Evolutionary conservation across 1,140 invertebrate species (phyloP), one percentile per base, ranked within the genome.

Genomic region (Paralvinella palmiformis): DNA sequence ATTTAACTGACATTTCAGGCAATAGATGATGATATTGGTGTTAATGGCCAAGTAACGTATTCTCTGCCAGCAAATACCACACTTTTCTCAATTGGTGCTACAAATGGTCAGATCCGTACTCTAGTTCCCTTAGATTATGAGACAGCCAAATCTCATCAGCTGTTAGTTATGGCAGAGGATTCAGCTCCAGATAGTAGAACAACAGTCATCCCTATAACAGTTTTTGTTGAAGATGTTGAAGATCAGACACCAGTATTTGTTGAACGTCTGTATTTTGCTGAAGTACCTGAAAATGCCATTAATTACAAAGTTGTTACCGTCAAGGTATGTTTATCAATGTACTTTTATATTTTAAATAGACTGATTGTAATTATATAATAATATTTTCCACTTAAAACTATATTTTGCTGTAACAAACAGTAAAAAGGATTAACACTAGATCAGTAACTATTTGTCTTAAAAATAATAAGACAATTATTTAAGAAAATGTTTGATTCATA

Each of bases 171-270:
- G 32, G 73, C 71, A 1, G 52, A 15, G 10, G 73, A 75, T 59
- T 20, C 44, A 31, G 72, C 65, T 4, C 20, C 52, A 3, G 57
- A 64, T 61, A 32, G 31, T 17, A 62, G 68, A 2, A 69, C 59
- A 29, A 62, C 65, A 31, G 63, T 67, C 10, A 53, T 69, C 4
- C 68, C 62, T 41, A 68, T 75, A 15, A 73, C 65, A 17, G 67
- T 75, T 41, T 66, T 62, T 55, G 72, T 75, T 13, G 29, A 57
- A 15, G 73, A 75, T 60, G 35, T 66, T 6, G 44, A 70, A 15
- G 72, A 74, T 62, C 58, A 61, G 17, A 57, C 72, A 15, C 72
- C 73, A 24, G 36, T 65, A 17, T 75, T 75, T 66, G 59, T 63
- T 17, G 37, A 64, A 15, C 37, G 60, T 24, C 36, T 61, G 10